Percentiles rank a stretch among this genome's conserved stretches.
Conservation (phyloP, 2,797 vertebrate species). For the Champsocephalus gunnari region DNA sequence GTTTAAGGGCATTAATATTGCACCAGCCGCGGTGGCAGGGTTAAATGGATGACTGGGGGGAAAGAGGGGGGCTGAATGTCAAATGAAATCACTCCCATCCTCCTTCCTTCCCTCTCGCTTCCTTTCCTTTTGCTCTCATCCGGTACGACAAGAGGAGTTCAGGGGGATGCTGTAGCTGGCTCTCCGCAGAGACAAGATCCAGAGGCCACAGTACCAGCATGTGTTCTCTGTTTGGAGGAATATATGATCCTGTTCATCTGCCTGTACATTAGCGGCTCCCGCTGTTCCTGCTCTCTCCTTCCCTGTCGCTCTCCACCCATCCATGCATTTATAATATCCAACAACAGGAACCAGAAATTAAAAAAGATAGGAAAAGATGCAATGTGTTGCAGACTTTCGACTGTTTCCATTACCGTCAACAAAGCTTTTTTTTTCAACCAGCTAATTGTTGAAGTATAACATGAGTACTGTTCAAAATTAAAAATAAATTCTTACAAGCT, state of each 20-base stretch:
- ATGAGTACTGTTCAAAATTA: slow-evolving; percentile 12
- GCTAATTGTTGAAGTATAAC: slow-evolving; percentile 13
- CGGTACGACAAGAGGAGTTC: slow-evolving; percentile 53
- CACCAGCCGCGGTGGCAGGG: slow-evolving; percentile 84
- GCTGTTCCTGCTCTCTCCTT: slow-evolving; percentile 21
- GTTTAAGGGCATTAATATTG: slow-evolving; percentile 92
- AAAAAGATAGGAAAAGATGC: background rate
- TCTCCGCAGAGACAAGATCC: slow-evolving; percentile 46
- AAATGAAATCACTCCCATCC: slow-evolving; percentile 72
- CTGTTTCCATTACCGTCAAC: slow-evolving; percentile 19
- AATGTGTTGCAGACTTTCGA: slow-evolving; percentile 3
- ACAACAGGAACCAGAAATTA: slow-evolving; percentile 2
- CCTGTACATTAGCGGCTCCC: slow-evolving; percentile 42
- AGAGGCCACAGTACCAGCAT: slow-evolving; percentile 53
- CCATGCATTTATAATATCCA: slow-evolving; percentile 23
- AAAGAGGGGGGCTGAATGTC: slow-evolving; percentile 65
- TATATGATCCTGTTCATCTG: slow-evolving; percentile 55
- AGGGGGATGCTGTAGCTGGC: slow-evolving; percentile 36
- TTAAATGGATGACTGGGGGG: slow-evolving; percentile 86
- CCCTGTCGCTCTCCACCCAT: slow-evolving; percentile 26
- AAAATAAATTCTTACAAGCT: slow-evolving; percentile 30
- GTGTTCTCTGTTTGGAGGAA: slow-evolving; percentile 56
- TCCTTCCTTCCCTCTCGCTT: slow-evolving; percentile 37
- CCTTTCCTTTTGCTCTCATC: slow-evolving; percentile 49
- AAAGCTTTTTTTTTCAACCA: background rate